These are phyloP conservation scores for Epistrophe eligans DNA, from an alignment of 2,888 invertebrate species.

Conservation along the genomic window DNA sequence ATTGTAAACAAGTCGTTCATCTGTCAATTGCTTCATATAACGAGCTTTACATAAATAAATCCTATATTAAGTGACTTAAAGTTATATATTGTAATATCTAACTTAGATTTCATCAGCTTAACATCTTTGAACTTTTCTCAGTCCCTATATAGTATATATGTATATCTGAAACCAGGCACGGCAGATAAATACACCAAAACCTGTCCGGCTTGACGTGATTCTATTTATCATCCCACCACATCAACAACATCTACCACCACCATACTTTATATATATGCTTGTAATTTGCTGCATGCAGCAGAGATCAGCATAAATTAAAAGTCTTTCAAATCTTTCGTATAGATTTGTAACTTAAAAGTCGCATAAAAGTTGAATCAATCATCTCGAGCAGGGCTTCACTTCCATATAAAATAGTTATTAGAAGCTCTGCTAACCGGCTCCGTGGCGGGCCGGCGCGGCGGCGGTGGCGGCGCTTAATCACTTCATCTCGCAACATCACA, in stretches of 20 bases:
- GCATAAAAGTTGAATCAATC: conserved; percentile 20
- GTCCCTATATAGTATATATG: not conserved
- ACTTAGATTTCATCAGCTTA: conserved; percentile 66
- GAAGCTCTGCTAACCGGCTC: conserved; percentile 8
- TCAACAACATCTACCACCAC: conserved; percentile 19
- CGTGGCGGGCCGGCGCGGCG: no score
- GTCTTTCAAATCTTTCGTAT: not conserved
- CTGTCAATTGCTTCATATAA: conserved; percentile 43
- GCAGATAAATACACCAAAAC: conserved; percentile 12
- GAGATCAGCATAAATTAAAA: conserved; percentile 28
- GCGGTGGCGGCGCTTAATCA: conserved; percentile 15
- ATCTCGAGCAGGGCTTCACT: conserved; percentile 29
- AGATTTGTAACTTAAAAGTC: not conserved
- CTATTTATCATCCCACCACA: conserved; percentile 54
- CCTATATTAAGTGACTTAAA: not conserved
- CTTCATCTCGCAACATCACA: conserved; percentile 5
- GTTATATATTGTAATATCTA: conserved; percentile 50
- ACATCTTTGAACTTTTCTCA: conserved; percentile 63
- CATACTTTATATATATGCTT: not conserved
- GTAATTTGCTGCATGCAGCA: conserved; percentile 28
- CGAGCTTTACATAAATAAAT: conserved; percentile 10
- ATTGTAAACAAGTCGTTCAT: conserved; percentile 60
- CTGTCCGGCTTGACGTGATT: conserved; percentile 49
- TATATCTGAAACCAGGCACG: not conserved
- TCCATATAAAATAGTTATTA: conserved; percentile 17